A percentile compares a stretch with the other conserved stretches of the same genome.
phyloP scores from a whole-genome alignment of 2,888 invertebrate species.

The Charanyca ferruginea region DNA sequence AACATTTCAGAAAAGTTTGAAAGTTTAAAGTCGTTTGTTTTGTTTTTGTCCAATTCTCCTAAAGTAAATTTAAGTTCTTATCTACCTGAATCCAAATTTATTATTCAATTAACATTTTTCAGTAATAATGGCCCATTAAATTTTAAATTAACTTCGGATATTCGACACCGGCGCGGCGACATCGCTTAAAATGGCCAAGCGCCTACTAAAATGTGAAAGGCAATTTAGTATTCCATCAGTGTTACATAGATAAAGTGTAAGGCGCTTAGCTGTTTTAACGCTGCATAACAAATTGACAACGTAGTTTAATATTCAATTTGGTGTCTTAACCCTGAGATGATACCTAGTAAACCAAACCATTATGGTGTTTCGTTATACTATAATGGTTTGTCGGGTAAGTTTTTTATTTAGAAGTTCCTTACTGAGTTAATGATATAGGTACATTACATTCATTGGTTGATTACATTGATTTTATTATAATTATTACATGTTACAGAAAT shows the following conservation, averaged over 20 bases:
- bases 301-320: constrained; percentile 67
- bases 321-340: constrained; percentile 49
- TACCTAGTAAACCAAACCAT: constrained; percentile 38
- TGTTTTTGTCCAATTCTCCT: constrained; percentile 19
- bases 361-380: constrained; percentile 20
- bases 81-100: constrained; percentile 30
- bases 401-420: too few relatives aligned
- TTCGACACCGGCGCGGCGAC: constrained; percentile 21
- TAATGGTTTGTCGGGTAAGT: constrained; percentile 2
- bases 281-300: constrained; percentile 65
- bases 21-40: background rate
- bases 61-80: background rate
- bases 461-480: too few relatives aligned
- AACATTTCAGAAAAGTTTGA: background rate
- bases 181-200: constrained; percentile 37
- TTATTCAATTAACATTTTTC: constrained; percentile 50
- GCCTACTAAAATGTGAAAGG: constrained; percentile 63
- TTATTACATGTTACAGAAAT: too few relatives aligned
- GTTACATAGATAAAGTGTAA: constrained; percentile 64
- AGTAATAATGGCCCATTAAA: constrained; percentile 51
- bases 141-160: constrained; percentile 43
- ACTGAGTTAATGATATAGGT: too few relatives aligned
- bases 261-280: constrained; percentile 64
- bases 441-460: too few relatives aligned
- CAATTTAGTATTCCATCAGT: constrained; percentile 66